Conservation (phyloP, 2,113 vertebrate genomes). For the Corydoras sp. region DNA sequence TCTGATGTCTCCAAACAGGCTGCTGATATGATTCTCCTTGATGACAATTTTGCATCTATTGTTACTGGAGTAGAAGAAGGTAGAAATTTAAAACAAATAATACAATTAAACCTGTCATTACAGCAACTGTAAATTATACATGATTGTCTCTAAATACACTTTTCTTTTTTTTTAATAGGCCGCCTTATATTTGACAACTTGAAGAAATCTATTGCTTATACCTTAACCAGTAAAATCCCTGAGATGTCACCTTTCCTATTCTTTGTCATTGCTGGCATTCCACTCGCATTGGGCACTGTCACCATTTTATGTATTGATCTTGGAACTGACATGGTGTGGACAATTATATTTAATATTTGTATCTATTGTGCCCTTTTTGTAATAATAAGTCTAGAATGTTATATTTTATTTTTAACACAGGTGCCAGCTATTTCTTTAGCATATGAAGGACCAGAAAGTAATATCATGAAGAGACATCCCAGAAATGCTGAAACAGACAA, state of each 20-base stretch:
- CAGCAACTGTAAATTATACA: too few species aligned
- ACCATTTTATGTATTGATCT: conserved; percentile 94
- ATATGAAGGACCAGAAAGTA: conserved; percentile 87
- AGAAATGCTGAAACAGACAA: conserved; percentile 83
- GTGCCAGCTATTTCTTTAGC: conserved; percentile 90
- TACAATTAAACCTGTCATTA: too few species aligned
- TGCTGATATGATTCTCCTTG: conserved; percentile 90
- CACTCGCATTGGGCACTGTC: conserved; percentile 82
- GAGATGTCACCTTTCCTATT: conserved; percentile 90
- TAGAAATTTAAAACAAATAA: neutral
- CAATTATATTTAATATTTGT: neutral
- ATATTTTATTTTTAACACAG: conserved; percentile 49
- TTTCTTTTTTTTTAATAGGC: conserved; percentile 23
- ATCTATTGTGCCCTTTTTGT: neutral
- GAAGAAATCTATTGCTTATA: conserved; percentile 93
- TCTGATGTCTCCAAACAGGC: conserved; percentile 90
- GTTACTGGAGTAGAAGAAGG: conserved; percentile 88
- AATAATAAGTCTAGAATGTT: neutral
- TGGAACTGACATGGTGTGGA: conserved; percentile 89
- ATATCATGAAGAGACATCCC: conserved; percentile 95
- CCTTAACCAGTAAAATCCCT: conserved; percentile 87
- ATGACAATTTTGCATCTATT: conserved; percentile 93
- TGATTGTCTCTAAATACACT: too few species aligned
- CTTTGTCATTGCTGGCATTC: conserved; percentile 86
- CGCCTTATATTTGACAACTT: conserved; percentile 90